A percentile compares a stretch with the other conserved stretches of the same genome.
These are phyloP conservation scores for Halcyon leucocephala DNA, from an alignment of 2,797 vertebrate species.

Conservation along the genomic window DNA sequence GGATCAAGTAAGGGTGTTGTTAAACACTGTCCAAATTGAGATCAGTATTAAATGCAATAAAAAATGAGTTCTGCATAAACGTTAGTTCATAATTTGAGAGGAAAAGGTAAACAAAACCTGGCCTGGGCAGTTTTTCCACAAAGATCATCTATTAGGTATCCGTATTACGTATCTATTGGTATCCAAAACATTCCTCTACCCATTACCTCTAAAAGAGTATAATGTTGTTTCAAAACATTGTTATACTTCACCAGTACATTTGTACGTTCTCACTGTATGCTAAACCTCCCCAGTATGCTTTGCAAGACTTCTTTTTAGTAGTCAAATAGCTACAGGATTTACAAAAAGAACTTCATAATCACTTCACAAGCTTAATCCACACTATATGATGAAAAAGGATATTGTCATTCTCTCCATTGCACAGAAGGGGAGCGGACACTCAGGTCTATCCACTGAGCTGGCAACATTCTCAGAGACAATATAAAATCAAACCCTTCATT, in stretches of 20 bases:
- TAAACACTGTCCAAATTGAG: neutral
- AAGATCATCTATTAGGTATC: neutral
- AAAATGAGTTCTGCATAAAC: neutral
- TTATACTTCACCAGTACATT: neutral
- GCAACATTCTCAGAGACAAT: neutral
- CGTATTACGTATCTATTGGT: neutral
- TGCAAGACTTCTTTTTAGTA: neutral
- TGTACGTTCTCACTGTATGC: neutral
- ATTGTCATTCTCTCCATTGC: neutral
- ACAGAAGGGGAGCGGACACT: neutral
- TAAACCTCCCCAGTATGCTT: neutral
- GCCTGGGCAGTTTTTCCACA: neutral
- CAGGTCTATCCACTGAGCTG: neutral
- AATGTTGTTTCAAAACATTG: neutral
- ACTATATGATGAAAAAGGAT: neutral
- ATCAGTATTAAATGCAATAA: neutral
- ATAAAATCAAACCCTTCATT: neutral
- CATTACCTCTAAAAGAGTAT: neutral
- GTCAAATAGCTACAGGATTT: neutral
- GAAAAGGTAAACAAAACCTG: neutral
- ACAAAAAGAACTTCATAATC: neutral
- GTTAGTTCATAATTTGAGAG: neutral
- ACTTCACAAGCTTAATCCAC: neutral
- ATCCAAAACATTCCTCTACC: neutral
- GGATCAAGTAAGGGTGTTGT: neutral